A percentile compares a stretch with the other conserved stretches of the same genome.
Conservation (phyloP, 2,888 invertebrate genomes). For the Ischnura elegans region DNA sequence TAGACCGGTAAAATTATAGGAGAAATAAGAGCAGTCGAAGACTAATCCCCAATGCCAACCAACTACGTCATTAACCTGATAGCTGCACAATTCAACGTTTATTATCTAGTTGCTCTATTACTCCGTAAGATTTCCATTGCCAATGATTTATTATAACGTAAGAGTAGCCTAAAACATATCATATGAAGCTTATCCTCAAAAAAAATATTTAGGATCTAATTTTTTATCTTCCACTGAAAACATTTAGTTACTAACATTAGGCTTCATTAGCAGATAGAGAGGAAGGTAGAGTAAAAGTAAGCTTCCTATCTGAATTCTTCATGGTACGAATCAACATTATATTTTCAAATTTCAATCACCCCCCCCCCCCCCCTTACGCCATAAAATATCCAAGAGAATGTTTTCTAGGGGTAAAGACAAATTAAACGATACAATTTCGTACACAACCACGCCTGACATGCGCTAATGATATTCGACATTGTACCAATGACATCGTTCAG, state of each 20-base stretch:
- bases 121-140: too few relatives aligned
- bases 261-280: too few relatives aligned
- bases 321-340: too few relatives aligned
- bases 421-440: constrained; percentile 45
- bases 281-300: too few relatives aligned
- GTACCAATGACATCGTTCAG: constrained; percentile 25
- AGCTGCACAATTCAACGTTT: neutral
- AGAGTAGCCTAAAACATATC: too few relatives aligned
- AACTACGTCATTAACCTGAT: neutral
- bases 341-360: too few relatives aligned
- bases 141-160: too few relatives aligned
- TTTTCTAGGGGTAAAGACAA: neutral
- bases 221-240: too few relatives aligned
- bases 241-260: too few relatives aligned
- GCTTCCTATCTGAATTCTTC: too few relatives aligned
- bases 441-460: constrained; percentile 30
- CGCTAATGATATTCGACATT: constrained; percentile 45
- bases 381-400: neutral
- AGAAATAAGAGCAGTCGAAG: neutral
- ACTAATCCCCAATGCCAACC: neutral
- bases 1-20: neutral
- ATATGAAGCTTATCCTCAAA: too few relatives aligned
- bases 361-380: neutral
- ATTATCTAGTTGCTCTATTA: neutral
- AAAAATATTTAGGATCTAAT: too few relatives aligned